Conservation (phyloP, 1,140 invertebrate genomes). For the Polypedilum pembai region DNA sequence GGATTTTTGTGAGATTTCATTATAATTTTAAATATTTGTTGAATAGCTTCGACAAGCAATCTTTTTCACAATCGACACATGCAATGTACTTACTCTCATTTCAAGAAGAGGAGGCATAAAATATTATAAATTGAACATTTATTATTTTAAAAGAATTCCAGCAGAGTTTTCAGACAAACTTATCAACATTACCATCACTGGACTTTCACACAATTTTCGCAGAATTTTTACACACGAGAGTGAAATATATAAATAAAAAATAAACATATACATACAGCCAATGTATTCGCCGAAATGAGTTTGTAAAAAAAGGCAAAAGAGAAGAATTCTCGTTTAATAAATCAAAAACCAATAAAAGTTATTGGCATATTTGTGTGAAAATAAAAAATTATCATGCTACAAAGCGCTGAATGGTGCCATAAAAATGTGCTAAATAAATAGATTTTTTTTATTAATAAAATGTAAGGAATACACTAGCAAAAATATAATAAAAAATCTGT, state of each 20-base stretch:
- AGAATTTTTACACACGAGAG: not conserved
- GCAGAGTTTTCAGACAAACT: conserved; percentile 14
- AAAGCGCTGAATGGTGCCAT: not conserved
- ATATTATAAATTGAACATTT: not conserved
- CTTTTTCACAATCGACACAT: no score
- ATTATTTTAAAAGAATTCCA: not conserved
- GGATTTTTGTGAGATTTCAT: no score
- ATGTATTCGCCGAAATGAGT: no score
- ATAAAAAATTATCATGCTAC: not conserved
- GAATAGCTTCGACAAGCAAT: no score
- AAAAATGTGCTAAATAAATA: not conserved
- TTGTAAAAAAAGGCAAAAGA: not conserved
- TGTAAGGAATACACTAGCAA: no score
- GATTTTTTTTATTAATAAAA: not conserved
- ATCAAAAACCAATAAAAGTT: conserved; percentile 24
- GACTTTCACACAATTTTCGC: not conserved
- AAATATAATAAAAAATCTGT: no score
- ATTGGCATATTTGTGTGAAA: conserved; percentile 23
- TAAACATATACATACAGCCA: not conserved
- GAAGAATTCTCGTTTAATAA: not conserved
- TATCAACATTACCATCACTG: conserved; percentile 21
- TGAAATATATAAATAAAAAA: not conserved
- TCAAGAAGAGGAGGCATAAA: no score
- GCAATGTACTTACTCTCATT: no score
- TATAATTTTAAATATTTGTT: no score